Conservation (phyloP, 2,888 invertebrate species). For the Volucella bombylans region DNA sequence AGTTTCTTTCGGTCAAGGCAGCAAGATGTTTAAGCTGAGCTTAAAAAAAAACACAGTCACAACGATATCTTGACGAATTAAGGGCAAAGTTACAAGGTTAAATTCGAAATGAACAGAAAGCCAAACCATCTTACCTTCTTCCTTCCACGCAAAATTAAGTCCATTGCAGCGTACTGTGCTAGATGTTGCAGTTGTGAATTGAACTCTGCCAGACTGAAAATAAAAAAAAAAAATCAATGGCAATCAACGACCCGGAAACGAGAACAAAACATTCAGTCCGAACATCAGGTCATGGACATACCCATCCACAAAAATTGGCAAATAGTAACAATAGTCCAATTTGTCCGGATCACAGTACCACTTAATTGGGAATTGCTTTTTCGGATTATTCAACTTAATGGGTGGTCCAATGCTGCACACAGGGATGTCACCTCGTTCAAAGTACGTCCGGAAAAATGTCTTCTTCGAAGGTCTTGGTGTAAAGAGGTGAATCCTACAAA, state of each 20-base stretch:
- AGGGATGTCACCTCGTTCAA: slow-evolving; percentile 81
- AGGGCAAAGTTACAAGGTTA: no score
- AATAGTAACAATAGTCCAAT: slow-evolving; percentile 95
- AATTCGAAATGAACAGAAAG: no score
- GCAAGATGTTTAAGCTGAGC: no score
- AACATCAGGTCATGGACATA: slow-evolving; percentile 56
- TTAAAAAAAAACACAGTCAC: no score
- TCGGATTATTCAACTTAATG: slow-evolving; percentile 76
- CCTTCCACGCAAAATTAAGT: slow-evolving; percentile 86
- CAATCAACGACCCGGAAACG: slow-evolving; percentile 17
- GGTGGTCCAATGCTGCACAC: slow-evolving; percentile 77
- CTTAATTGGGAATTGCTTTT: slow-evolving; percentile 79
- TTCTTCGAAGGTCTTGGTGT: slow-evolving; percentile 78
- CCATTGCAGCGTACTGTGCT: slow-evolving; percentile 92
- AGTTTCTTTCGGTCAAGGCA: no score
- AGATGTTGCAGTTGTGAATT: slow-evolving; percentile 92
- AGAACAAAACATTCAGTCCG: slow-evolving; percentile 24
- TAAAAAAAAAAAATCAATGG: slow-evolving; percentile 39
- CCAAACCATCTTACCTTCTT: slow-evolving; percentile 76
- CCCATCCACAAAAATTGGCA: slow-evolving; percentile 97
- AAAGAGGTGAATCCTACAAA: slow-evolving; percentile 78
- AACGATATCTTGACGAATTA: no score
- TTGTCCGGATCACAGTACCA: slow-evolving; percentile 80
- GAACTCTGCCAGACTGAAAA: slow-evolving; percentile 87
- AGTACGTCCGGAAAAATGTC: slow-evolving; percentile 81